phyloP scores from a whole-genome alignment of 1,140 invertebrate genomes.

The Lamellibrachia luymesi region DNA sequence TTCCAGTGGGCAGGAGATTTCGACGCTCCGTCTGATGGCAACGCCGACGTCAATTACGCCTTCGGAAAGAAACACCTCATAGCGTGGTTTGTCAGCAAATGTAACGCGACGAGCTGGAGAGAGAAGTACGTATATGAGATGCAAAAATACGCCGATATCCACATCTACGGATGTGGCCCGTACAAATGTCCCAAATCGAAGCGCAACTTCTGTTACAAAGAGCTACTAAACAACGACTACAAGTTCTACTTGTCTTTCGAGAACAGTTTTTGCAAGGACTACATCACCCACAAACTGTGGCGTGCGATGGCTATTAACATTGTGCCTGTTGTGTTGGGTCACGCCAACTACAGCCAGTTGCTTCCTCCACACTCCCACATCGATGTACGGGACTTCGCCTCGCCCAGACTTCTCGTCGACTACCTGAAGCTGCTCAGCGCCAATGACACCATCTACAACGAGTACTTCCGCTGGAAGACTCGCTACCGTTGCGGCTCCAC shows the following conservation, averaged over 20 bases:
- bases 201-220: slow-evolving; percentile 47
- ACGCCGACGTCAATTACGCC: slow-evolving; percentile 45
- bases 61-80: slow-evolving; percentile 62
- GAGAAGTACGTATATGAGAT: slow-evolving; percentile 41
- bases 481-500: slow-evolving; percentile 32
- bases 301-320: slow-evolving; percentile 27
- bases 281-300: slow-evolving; percentile 29
- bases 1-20: neutral
- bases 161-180: slow-evolving; percentile 89
- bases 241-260: slow-evolving; percentile 38
- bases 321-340: slow-evolving; percentile 54
- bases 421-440: slow-evolving; percentile 65
- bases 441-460: slow-evolving; percentile 54
- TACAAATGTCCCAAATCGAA: slow-evolving; percentile 48
- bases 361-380: slow-evolving; percentile 73
- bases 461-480: slow-evolving; percentile 56
- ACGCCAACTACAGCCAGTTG: slow-evolving; percentile 43
- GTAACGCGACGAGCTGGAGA: slow-evolving; percentile 71
- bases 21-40: neutral
- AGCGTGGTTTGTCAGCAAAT: slow-evolving; percentile 98
- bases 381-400: slow-evolving; percentile 89
- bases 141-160: slow-evolving; percentile 59
- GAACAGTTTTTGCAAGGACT: slow-evolving; percentile 29
- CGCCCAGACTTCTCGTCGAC: slow-evolving; percentile 78
- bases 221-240: slow-evolving; percentile 71